Base-by-base conservation (phyloP, 2,888 invertebrate species). In the Drosophila colorata region DNA sequence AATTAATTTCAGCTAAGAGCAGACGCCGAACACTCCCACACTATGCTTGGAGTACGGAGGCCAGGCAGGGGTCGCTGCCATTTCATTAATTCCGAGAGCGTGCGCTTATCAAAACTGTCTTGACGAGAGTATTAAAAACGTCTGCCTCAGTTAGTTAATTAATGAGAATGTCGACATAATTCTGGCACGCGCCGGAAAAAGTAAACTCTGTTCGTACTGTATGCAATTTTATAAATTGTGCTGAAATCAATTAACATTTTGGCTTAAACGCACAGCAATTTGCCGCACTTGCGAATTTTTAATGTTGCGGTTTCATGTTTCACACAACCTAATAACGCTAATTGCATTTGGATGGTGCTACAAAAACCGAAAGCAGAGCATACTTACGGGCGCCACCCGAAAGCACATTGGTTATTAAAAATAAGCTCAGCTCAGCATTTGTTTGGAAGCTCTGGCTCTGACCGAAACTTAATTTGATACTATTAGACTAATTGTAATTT, bases 71-170 rank as follows among this genome's bases (percentile, higher is more conserved):
- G 63, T 67, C 51, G 55, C 47, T 48, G 67, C 48, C 67, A 70
- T 77, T 85, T 79, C 80, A 83, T 83, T 88, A 83, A 83, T 86
- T 83, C 65, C 20, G 43, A 64, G 48, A 64, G 74, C 74, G 83
- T 49, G 48, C 59, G 69, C 76, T 73, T 85, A 73, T 82, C 86
- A 81, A 67, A 78, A 85, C 57, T 47, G 66, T 64, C 73, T 63
- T 63, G 56, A 55, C 53, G 44, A 67, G 60, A 56, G 68, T 69
- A 68, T 68, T 82, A 79, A 79, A 69, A 69, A 58, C 52, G 86
- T 71, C 74, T 66, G 67, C 61, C 77, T 61, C 53, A 60, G 61
- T 64, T 71, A 44, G 53, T 83, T 88, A 84, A 84, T 84, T 84
- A 84, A 84, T 78, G 69, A 74, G 56, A 41, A 18, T 46, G 55